These are phyloP conservation scores for Blennius ocellaris DNA, from an alignment of 2,113 vertebrate species.

Conservation along the genomic window DNA sequence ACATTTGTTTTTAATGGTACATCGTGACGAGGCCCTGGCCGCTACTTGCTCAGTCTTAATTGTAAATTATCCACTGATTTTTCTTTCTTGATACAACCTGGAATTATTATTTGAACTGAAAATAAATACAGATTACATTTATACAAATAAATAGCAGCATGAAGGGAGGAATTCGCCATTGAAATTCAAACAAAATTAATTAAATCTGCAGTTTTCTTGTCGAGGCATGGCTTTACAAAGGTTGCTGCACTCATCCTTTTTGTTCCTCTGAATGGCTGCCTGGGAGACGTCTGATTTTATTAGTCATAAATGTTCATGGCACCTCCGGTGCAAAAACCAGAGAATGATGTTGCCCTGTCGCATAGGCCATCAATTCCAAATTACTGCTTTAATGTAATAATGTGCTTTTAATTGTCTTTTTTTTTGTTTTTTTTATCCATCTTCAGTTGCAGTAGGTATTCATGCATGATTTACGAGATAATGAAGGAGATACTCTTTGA, in stretches of 20 bases:
- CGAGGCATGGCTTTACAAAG: not conserved
- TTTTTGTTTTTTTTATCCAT: not conserved
- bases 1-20: too few relatives aligned
- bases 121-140: too few relatives aligned
- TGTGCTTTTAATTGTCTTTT: slow-evolving; percentile 12
- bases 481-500: slow-evolving; percentile 50
- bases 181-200: not conserved
- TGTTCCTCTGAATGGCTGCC: not conserved
- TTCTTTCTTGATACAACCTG: too few relatives aligned
- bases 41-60: too few relatives aligned
- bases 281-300: not conserved
- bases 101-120: too few relatives aligned
- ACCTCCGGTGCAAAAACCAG: not conserved
- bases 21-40: too few relatives aligned
- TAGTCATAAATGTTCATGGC: not conserved
- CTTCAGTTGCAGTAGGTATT: slow-evolving; percentile 17
- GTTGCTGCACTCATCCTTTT: not conserved
- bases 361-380: not conserved
- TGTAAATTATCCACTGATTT: too few relatives aligned
- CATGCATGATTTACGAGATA: slow-evolving; percentile 2
- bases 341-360: not conserved
- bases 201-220: not conserved
- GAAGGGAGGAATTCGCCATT: too few relatives aligned
- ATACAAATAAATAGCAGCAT: too few relatives aligned
- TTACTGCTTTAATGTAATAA: slow-evolving; percentile 3